Evolutionary conservation across 1,140 invertebrate species (phyloP).

Genomic region (Ericerus pela): DNA sequence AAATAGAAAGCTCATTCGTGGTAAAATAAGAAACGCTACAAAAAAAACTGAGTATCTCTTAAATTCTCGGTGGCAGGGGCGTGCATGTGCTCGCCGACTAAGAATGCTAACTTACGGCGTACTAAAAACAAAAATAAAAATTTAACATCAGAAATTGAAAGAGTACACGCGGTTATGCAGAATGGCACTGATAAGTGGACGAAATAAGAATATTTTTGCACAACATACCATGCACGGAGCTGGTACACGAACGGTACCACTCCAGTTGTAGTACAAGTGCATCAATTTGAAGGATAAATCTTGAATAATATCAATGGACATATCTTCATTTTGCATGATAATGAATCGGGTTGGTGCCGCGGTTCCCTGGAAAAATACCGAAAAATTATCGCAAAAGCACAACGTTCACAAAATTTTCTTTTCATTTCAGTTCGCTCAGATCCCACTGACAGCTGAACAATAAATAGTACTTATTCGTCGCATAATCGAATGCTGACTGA

Average conservation of each 20-base stretch:
- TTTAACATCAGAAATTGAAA: no score
- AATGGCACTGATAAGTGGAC: no score
- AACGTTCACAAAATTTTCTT: no score
- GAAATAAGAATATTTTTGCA: no score
- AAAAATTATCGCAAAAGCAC: no score
- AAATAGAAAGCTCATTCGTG: no score
- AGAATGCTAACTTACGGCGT: conserved; percentile 69
- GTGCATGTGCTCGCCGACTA: conserved; percentile 55
- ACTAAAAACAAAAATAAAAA: conserved; percentile 27
- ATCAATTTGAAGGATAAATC: conserved; percentile 60
- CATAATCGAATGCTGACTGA: no score
- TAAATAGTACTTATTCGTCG: no score
- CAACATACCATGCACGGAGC: conserved; percentile 51
- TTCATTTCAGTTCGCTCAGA: no score
- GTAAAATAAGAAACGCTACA: no score
- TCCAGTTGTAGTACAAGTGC: conserved; percentile 73
- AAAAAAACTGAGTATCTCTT: conserved; percentile 37
- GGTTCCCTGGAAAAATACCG: conserved; percentile 49
- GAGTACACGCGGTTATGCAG: no score
- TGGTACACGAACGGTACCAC: conserved; percentile 63
- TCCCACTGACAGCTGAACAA: no score
- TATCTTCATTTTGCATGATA: conserved; percentile 47
- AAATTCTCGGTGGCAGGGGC: conserved; percentile 34
- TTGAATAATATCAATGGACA: conserved; percentile 52
- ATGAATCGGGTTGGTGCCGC: conserved; percentile 70